Evolutionary conservation across 2,888 invertebrate genomes (phyloP), one percentile per base, ranked within the genome.

Genomic region (Mesopsocus fuscifrons): DNA sequence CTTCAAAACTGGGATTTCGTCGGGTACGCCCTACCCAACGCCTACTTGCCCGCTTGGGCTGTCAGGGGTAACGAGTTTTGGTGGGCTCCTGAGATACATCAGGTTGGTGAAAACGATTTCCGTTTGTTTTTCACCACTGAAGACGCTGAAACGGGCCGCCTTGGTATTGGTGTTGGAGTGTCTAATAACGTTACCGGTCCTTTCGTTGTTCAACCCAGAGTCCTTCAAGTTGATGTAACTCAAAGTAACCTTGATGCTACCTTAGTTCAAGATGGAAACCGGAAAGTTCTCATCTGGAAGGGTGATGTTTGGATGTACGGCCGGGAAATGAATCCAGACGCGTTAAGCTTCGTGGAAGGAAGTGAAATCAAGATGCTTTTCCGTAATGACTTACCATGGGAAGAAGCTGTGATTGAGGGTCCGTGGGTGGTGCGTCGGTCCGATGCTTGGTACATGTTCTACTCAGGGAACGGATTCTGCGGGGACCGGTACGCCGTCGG

Each of bases 81-180:
- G 34, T 34, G 34, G 34, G 34, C 34, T 9, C 34, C 34, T 8
- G 34, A 34, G 15, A 34, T 34, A 9, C 34, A 34, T 15, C 34
- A 17, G 18, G 15, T 34, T 34, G 34, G 34, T 17, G 34, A 34
- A 16, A 34, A 34, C 15, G 34, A 34, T 6, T 26, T 26, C 26
- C 26, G 26, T 6, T 6, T 26, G 6, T 26, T 9, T 11, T 26
- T 26, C 26, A 26, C 26, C 11, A 26, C 26, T 11, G 8, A 11
- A 6, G 26, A 26, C 11, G 11, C 11, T 9, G 26, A 26, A 11
- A 26, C 26, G 26, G 15, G 15, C 16, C 13, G 6, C 13, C 34
- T 34, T 13, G 13, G 9, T 16, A 34, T 34, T 15, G 34, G 34
- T 34, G 34, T 17, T 16, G 34, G 34, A 16, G 6, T 17, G 9